These are phyloP conservation scores for Hybognathus amarus DNA, from an alignment of 2,797 vertebrate genomes.

Conservation along the genomic window DNA sequence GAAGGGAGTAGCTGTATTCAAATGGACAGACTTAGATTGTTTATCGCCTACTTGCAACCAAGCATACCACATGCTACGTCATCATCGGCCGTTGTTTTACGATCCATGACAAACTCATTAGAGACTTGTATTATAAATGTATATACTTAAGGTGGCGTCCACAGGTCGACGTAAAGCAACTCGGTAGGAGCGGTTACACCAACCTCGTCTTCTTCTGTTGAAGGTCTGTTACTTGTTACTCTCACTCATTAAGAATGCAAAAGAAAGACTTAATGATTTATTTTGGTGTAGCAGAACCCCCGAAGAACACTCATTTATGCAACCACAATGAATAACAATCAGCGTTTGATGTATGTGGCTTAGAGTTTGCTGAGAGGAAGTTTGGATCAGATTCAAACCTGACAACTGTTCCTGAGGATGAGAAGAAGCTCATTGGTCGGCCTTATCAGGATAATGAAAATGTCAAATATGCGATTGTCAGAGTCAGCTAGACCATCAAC, in stretches of 20 bases:
- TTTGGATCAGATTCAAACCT: background rate
- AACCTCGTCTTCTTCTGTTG: background rate
- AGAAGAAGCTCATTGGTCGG: background rate
- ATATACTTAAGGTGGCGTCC: background rate
- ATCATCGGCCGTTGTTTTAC: constrained; percentile 3
- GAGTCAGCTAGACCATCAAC: constrained; percentile 7
- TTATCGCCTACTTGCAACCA: background rate
- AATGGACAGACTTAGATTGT: constrained; percentile 6
- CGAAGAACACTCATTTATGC: background rate
- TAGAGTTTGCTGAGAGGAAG: background rate
- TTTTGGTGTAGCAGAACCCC: constrained; percentile 7
- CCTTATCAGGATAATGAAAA: background rate
- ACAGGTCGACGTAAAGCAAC: background rate
- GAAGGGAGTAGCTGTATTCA: background rate
- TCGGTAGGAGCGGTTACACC: background rate
- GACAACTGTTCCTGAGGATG: background rate
- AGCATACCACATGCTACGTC: constrained; percentile 28
- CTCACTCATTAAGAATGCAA: background rate
- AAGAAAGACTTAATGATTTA: background rate
- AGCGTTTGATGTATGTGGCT: background rate
- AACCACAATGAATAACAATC: background rate
- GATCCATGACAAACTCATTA: constrained; percentile 5
- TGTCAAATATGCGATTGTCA: background rate
- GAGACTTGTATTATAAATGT: constrained; percentile 42
- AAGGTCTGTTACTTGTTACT: background rate